A percentile compares a stretch with the other conserved stretches of the same genome.
These are phyloP conservation scores for Chymomyza caudatula DNA, from an alignment of 2,888 invertebrate species.

Conservation along the genomic window DNA sequence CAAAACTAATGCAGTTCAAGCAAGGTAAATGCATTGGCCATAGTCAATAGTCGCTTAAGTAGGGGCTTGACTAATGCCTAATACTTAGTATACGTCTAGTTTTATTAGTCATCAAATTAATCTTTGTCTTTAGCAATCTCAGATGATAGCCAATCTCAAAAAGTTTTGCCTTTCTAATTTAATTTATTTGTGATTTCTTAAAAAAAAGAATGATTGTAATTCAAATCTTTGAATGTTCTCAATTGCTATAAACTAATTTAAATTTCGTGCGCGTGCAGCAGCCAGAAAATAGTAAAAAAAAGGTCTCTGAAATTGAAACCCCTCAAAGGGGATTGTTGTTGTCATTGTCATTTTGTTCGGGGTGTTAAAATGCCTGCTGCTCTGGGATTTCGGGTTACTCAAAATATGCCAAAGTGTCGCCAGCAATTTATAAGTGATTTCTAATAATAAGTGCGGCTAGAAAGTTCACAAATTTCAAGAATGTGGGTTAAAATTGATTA, in stretches of 20 bases:
- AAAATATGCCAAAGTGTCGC: constrained; percentile 54
- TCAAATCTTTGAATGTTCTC: constrained; percentile 37
- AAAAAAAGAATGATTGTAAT: neutral
- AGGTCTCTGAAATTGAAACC: constrained; percentile 49
- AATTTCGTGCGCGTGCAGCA: constrained; percentile 63
- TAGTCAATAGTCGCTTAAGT: too few species aligned
- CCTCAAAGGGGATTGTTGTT: neutral
- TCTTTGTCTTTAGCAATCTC: too few species aligned
- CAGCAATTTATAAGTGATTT: constrained; percentile 58
- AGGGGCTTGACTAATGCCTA: too few species aligned
- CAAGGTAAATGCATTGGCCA: too few species aligned
- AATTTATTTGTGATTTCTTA: constrained; percentile 58
- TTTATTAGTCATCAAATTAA: too few species aligned
- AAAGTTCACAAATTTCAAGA: neutral
- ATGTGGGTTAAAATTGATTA: neutral
- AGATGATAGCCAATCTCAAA: constrained; percentile 15
- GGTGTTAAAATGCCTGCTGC: constrained; percentile 27
- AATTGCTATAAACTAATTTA: constrained; percentile 67
- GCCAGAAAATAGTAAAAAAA: constrained; percentile 7
- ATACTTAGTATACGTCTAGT: too few species aligned
- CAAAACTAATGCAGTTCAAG: too few species aligned
- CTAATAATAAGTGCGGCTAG: neutral
- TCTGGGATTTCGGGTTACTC: constrained; percentile 41
- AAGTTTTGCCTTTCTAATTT: constrained; percentile 76
- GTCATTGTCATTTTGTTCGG: neutral